Conservation (phyloP, 1,140 invertebrate species). For the Zeugodacus cucurbitae region DNA sequence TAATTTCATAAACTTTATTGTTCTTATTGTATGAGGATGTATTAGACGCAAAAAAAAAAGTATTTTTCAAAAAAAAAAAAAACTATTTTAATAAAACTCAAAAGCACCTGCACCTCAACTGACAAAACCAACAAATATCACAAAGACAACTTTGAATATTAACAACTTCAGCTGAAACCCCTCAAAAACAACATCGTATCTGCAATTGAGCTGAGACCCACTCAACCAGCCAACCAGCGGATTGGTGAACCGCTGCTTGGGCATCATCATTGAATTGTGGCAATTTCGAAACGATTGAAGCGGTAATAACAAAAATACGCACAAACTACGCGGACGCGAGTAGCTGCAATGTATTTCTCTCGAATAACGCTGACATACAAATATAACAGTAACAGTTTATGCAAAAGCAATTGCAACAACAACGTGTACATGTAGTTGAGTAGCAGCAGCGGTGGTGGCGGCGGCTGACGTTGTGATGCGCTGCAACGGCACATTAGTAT, state of each 20-base stretch:
- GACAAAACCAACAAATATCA: neutral
- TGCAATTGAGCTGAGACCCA: neutral
- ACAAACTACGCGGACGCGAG: neutral
- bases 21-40: too few species aligned
- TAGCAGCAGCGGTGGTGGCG: too few species aligned
- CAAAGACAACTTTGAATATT: neutral
- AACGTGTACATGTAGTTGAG: too few species aligned
- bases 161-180: too few species aligned
- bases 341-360: neutral
- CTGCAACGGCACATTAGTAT: neutral
- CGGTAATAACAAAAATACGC: neutral
- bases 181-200: neutral
- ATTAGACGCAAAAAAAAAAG: too few species aligned
- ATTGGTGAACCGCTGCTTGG: neutral
- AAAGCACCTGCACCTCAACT: too few species aligned
- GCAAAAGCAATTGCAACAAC: neutral
- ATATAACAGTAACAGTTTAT: neutral
- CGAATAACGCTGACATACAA: too few species aligned
- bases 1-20: too few species aligned
- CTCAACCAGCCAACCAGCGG: neutral
- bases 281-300: conserved; percentile 15
- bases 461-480: neutral
- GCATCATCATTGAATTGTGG: conserved; percentile 34
- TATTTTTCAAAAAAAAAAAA: too few species aligned
- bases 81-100: too few species aligned